Evolutionary conservation across 1,140 invertebrate genomes (phyloP).

Genomic region (Diorhabda carinulata): DNA sequence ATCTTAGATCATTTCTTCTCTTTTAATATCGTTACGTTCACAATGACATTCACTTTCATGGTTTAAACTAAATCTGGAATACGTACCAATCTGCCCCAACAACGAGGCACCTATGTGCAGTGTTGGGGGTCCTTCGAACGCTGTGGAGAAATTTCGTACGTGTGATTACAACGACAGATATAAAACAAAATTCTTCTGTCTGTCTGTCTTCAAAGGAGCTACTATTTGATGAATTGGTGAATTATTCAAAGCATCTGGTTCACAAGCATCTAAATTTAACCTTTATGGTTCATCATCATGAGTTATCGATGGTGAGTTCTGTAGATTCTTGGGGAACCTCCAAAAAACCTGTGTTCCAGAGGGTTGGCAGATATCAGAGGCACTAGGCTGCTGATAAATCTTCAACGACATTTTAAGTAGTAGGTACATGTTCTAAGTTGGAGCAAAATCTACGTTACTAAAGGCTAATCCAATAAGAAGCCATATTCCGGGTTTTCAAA

Average conservation of each 20-base stretch:
- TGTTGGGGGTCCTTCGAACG: conserved; percentile 1
- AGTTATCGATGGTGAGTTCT: conserved; percentile 11
- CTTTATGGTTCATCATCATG: conserved; percentile 8
- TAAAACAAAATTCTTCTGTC: no score
- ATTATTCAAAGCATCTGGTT: conserved; percentile 14
- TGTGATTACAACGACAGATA: no score
- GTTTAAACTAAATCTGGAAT: conserved; percentile 12
- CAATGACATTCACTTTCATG: not conserved
- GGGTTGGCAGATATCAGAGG: conserved; percentile 8
- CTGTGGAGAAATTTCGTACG: not conserved
- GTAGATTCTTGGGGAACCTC: conserved; percentile 17
- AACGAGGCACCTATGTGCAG: conserved; percentile 5
- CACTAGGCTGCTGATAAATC: conserved; percentile 12
- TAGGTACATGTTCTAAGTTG: conserved; percentile 7
- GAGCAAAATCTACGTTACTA: not conserved
- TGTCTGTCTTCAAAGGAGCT: not conserved
- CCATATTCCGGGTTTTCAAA: conserved; percentile 6
- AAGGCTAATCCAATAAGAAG: conserved; percentile 7
- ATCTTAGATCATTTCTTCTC: no score
- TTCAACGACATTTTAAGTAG: conserved; percentile 4
- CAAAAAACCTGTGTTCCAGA: conserved; percentile 14
- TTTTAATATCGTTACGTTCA: no score
- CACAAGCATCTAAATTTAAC: conserved; percentile 7
- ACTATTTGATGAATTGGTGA: conserved; percentile 8
- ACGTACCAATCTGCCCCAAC: conserved; percentile 12